Evolutionary conservation across 2,113 vertebrate genomes (phyloP).

Genomic region (Monopterus albus): DNA sequence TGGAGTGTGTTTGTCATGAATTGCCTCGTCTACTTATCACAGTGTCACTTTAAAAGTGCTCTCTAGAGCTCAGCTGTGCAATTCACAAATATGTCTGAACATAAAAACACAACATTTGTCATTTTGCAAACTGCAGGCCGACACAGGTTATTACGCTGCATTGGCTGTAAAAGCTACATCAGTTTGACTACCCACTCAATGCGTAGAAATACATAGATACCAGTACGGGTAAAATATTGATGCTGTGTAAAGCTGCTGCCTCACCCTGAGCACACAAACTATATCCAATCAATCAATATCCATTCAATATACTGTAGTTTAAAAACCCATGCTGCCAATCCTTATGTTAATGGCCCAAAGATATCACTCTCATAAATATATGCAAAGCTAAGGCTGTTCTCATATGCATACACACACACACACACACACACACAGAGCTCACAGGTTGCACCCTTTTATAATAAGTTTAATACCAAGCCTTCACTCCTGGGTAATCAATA

Average conservation of each 20-base stretch:
- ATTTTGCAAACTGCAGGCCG: conserved; percentile 47
- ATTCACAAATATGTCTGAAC: conserved; percentile 35
- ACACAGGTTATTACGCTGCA: conserved; percentile 48
- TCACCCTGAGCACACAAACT: conserved; percentile 34
- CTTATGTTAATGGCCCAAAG: conserved; percentile 65
- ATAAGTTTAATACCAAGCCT: conserved; percentile 72
- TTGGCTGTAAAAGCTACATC: conserved; percentile 50
- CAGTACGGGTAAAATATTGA: conserved; percentile 55
- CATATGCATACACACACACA: conserved; percentile 3
- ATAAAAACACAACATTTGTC: conserved; percentile 49
- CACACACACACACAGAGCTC: conserved; percentile 17
- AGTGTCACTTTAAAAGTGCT: conserved; percentile 20
- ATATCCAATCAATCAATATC: conserved; percentile 60
- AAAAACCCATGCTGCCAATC: conserved; percentile 61
- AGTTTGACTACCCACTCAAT: conserved; percentile 43
- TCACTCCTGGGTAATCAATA: conserved; percentile 80
- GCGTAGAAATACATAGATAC: conserved; percentile 16
- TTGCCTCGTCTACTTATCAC: conserved; percentile 28
- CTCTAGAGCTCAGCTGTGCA: conserved; percentile 32
- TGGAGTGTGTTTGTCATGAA: conserved; percentile 29
- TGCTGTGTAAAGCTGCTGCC: conserved; percentile 28
- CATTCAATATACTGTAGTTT: conserved; percentile 65
- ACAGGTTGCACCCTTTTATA: conserved; percentile 67
- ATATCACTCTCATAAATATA: conserved; percentile 67
- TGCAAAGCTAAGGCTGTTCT: conserved; percentile 41